Evolutionary conservation across 2,113 vertebrate species (phyloP).

Genomic region (Melanotaenia duboulayi): DNA sequence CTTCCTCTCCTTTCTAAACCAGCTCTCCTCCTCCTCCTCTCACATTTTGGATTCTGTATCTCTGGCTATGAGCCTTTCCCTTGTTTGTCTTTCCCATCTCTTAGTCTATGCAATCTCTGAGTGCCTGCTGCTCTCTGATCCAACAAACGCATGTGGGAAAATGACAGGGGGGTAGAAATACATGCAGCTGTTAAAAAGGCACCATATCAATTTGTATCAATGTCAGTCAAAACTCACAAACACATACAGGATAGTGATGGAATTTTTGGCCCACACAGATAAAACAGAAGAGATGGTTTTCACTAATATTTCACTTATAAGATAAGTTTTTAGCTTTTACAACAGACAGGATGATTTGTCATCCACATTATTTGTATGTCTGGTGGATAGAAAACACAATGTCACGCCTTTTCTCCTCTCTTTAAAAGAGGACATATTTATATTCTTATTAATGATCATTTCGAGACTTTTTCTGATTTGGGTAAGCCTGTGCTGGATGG

Average conservation of each 20-base stretch:
- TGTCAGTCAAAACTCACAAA: constrained; percentile 3
- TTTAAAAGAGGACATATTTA: background rate
- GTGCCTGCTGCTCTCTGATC: constrained; percentile 53
- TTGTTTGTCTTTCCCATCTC: constrained; percentile 19
- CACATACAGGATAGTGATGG: background rate
- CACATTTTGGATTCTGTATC: constrained; percentile 41
- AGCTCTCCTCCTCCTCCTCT: constrained; percentile 35
- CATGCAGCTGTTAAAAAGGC: constrained; percentile 21
- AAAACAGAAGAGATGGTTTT: background rate
- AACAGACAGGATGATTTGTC: background rate
- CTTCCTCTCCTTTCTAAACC: constrained; percentile 45
- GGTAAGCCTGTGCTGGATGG: background rate
- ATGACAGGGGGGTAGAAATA: constrained; percentile 31
- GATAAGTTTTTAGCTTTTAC: background rate
- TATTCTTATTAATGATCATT: background rate
- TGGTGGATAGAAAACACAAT: constrained; percentile 15
- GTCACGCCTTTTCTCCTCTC: background rate
- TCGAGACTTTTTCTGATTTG: background rate
- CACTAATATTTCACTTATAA: background rate
- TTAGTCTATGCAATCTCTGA: constrained; percentile 41
- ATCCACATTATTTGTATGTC: background rate
- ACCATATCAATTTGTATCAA: constrained; percentile 18
- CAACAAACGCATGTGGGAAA: constrained; percentile 31
- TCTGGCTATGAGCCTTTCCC: constrained; percentile 48
- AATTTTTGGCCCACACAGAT: background rate